Evolutionary conservation across 2,797 vertebrate species (phyloP).

Genomic region (Mormyrops attenuatus): DNA sequence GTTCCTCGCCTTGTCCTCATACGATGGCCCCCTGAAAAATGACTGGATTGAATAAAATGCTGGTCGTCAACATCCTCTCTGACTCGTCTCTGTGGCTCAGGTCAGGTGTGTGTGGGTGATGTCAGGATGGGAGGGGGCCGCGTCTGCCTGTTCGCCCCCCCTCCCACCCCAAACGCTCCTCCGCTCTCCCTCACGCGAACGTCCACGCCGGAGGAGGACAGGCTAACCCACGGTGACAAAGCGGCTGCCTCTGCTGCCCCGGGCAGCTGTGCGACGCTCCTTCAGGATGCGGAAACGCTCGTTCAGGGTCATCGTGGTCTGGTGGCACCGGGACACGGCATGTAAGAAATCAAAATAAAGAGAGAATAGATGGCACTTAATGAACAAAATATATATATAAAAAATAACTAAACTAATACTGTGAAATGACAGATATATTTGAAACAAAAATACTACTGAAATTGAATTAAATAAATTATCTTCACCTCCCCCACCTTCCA

Average conservation of each 20-base stretch:
- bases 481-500: background rate
- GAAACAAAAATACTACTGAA: background rate
- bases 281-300: slow-evolving; percentile 93
- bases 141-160: background rate
- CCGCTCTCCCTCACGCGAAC: background rate
- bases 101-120: slow-evolving; percentile 21
- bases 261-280: slow-evolving; percentile 68
- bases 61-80: background rate
- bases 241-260: slow-evolving; percentile 75
- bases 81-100: background rate
- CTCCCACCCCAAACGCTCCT: background rate
- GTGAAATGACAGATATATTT: background rate
- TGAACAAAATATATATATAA: background rate
- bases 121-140: slow-evolving; percentile 16
- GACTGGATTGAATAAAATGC: background rate
- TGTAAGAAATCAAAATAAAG: too few species aligned
- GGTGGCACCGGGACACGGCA: slow-evolving; percentile 11
- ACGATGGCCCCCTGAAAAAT: background rate
- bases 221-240: slow-evolving; percentile 88
- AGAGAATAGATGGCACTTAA: background rate
- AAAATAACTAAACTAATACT: background rate
- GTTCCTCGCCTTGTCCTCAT: background rate
- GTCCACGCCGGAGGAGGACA: background rate
- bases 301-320: slow-evolving; percentile 90
- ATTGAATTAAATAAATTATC: background rate